Percentiles rank a stretch among this genome's conserved stretches.
phyloP scores from a whole-genome alignment of 2,888 invertebrate genomes.

The Teinopalpus imperialis region DNA sequence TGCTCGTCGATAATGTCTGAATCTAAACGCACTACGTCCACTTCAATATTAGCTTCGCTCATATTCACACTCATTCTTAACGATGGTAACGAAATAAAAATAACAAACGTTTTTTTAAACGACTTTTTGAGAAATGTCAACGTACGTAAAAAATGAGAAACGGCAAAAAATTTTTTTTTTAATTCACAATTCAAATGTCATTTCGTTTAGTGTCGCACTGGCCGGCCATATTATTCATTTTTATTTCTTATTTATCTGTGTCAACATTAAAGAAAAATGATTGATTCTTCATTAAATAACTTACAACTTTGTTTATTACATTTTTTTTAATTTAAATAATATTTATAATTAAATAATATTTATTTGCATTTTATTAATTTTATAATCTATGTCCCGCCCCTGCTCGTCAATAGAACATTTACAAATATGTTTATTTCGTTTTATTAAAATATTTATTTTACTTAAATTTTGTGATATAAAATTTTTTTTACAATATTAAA shows the following conservation, averaged over 20 bases:
- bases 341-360: no score
- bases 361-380: no score
- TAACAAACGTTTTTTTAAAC: background rate
- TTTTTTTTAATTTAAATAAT: no score
- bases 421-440: no score
- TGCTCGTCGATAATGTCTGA: constrained; percentile 48
- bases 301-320: no score
- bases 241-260: constrained; percentile 1
- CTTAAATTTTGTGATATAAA: no score
- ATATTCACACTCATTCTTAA: constrained; percentile 25
- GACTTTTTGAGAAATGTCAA: constrained; percentile 27
- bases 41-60: constrained; percentile 36
- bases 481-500: no score
- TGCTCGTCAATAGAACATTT: no score
- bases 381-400: no score
- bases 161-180: constrained; percentile 32
- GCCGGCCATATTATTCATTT: constrained; percentile 4
- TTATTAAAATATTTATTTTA: no score
- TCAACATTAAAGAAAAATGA: background rate
- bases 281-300: no score
- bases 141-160: constrained; percentile 27
- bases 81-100: background rate
- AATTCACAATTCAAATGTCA: constrained; percentile 14
- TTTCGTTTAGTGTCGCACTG: constrained; percentile 7
- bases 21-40: constrained; percentile 45